Conservation (phyloP, 2,888 invertebrate genomes). For the Mamestra brassicae region DNA sequence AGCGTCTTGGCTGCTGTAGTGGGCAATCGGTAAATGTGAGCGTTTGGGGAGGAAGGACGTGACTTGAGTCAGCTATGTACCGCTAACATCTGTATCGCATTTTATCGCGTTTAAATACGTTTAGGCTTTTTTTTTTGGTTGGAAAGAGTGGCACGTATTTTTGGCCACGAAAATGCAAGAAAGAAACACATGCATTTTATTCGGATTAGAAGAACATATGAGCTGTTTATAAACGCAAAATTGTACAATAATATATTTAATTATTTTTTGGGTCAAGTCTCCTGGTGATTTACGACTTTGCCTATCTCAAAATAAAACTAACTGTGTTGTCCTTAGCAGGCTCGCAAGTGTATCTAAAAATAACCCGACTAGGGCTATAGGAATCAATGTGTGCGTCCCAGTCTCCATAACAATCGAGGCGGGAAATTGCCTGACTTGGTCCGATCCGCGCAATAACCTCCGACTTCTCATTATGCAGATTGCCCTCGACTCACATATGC, state of each 20-base stretch:
- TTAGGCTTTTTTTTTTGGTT: slow-evolving; percentile 15
- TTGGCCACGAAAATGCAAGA: background rate
- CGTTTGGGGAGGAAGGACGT: slow-evolving; percentile 70
- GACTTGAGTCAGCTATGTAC: slow-evolving; percentile 65
- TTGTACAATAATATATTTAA: too few species aligned
- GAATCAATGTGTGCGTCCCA: slow-evolving; percentile 80
- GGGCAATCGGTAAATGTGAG: slow-evolving; percentile 77
- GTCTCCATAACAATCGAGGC: slow-evolving; percentile 84
- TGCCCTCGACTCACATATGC: slow-evolving; percentile 82
- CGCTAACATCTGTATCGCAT: slow-evolving; percentile 60
- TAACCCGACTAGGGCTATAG: slow-evolving; percentile 57
- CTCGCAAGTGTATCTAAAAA: slow-evolving; percentile 51
- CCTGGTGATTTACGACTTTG: background rate
- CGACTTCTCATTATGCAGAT: slow-evolving; percentile 89
- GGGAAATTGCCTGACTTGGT: slow-evolving; percentile 85
- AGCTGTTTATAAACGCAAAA: too few species aligned
- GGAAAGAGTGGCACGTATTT: background rate
- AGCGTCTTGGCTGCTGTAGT: slow-evolving; percentile 72
- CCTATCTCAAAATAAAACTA: background rate
- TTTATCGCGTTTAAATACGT: slow-evolving; percentile 60
- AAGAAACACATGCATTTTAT: too few species aligned
- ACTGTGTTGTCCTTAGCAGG: background rate
- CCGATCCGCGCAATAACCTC: slow-evolving; percentile 86
- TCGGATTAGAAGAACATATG: too few species aligned
- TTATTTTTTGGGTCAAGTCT: background rate